Evolutionary conservation across 2,888 invertebrate species (phyloP).

Genomic region (Nomada fabriciana): DNA sequence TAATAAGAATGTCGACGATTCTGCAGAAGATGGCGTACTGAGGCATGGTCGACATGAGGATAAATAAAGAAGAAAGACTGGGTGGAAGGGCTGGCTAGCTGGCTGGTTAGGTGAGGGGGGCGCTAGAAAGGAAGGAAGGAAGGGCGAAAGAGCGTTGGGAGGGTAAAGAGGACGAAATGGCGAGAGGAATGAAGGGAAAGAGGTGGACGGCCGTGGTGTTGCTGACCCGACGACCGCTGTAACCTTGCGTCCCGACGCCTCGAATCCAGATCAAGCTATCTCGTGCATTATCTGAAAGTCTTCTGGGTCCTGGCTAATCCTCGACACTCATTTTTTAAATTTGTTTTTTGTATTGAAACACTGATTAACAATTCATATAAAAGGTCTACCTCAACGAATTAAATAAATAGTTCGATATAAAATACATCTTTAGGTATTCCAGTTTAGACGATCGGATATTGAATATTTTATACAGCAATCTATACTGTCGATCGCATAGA

Average conservation of each 20-base stretch:
- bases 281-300: slow-evolving; percentile 60
- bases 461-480: background rate
- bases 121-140: slow-evolving; percentile 67
- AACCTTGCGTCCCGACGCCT: slow-evolving; percentile 80
- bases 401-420: background rate
- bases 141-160: slow-evolving; percentile 62
- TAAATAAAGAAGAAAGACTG: slow-evolving; percentile 63
- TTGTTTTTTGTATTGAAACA: background rate
- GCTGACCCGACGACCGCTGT: slow-evolving; percentile 84
- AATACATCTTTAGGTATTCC: background rate
- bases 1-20: slow-evolving; percentile 52
- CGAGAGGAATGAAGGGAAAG: slow-evolving; percentile 54
- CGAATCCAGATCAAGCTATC: slow-evolving; percentile 73
- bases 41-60: slow-evolving; percentile 49
- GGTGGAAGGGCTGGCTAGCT: slow-evolving; percentile 44
- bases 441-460: background rate
- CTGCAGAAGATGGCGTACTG: slow-evolving; percentile 53
- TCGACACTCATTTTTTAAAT: background rate
- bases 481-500: background rate
- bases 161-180: slow-evolving; percentile 56
- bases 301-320: slow-evolving; percentile 40
- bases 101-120: slow-evolving; percentile 59
- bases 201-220: slow-evolving; percentile 79
- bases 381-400: background rate
- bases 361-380: too few relatives aligned